Base-by-base conservation (phyloP, 2,888 invertebrate genomes). In the Asteroscopus sphinx region DNA sequence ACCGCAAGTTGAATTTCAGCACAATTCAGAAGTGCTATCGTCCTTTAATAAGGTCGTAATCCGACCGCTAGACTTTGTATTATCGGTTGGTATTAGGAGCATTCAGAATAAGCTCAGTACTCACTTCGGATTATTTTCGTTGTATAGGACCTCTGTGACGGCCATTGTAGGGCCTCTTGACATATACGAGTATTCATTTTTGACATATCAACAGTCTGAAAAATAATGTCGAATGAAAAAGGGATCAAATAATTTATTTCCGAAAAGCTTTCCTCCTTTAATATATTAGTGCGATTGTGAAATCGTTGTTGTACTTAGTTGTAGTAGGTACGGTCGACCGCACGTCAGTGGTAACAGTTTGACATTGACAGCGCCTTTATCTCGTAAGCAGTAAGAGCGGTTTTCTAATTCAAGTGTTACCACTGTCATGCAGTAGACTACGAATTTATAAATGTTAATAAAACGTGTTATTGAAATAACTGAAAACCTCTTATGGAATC, bases 71-170 rank as follows among this genome's bases (percentile, higher is more conserved):
- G 4, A 6, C 21, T 6, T 21, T 21, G 21, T 4, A 21, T 3
- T 21, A 21, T 21, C 21, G 21, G 21, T 21, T 6, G 21, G 21
- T 21, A 21, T 21, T n/a, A n/a, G n/a, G n/a, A n/a, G n/a, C n/a
- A n/a, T 30, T 39, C n/a, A 21, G 30, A 11, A 28, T 11, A 16
- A 16, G 28, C 39, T 39, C 7, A 16, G 30, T 5, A 17, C 17
- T 33, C 32, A 17, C n/a, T 4, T 8, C 12, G 33, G 32, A 33
- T 44, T 44, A 44, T 17, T 33, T 44, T n/a, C 12, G 17, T 44
- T 32, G 16, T 44, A n/a, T n/a, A 8, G 30, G n/a, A 1, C 44
- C 21, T 44, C 9, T 17, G 42, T 17, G 16, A 15, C 15, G 11
- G 37, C 6, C 12, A 32, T 32, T 5, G n/a, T 32, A 12, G 16